A percentile compares a stretch with the other conserved stretches of the same genome.
Conservation (phyloP, 2,888 invertebrate species). For the Rhopalosiphum nymphaeae region DNA sequence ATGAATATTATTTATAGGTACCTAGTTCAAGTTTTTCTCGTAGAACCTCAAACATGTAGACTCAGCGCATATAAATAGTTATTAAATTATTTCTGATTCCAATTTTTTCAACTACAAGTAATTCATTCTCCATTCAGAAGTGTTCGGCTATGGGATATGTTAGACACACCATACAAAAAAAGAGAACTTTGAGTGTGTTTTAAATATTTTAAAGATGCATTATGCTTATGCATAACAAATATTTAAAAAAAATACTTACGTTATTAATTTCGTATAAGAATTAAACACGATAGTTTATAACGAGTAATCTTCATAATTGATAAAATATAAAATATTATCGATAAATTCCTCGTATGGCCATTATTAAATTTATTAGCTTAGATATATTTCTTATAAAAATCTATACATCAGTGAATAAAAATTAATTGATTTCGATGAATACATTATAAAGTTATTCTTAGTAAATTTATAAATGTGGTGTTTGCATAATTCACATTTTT, state of each 20-base stretch:
- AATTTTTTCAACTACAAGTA: background rate
- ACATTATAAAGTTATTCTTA: background rate
- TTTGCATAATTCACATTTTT: background rate
- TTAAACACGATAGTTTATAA: background rate
- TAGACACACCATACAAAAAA: background rate
- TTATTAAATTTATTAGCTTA: background rate
- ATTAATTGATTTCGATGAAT: background rate
- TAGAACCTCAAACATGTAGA: background rate
- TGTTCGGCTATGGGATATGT: background rate
- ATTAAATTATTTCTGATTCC: background rate
- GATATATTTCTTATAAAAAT: background rate
- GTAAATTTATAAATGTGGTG: background rate
- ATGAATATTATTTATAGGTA: background rate
- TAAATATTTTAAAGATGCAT: background rate
- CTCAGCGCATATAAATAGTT: background rate
- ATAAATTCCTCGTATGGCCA: background rate
- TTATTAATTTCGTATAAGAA: background rate
- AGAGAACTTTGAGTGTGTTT: background rate
- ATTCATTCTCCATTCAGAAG: fast-evolving
- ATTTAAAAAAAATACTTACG: background rate
- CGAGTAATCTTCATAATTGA: background rate
- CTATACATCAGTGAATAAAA: background rate
- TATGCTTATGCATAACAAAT: background rate
- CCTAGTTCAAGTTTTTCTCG: background rate
- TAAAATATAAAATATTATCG: background rate